A percentile compares a stretch with the other conserved stretches of the same genome.
phyloP scores from a whole-genome alignment of 92 coral and sea anemone genomes.

The Micromussa lordhowensis region DNA sequence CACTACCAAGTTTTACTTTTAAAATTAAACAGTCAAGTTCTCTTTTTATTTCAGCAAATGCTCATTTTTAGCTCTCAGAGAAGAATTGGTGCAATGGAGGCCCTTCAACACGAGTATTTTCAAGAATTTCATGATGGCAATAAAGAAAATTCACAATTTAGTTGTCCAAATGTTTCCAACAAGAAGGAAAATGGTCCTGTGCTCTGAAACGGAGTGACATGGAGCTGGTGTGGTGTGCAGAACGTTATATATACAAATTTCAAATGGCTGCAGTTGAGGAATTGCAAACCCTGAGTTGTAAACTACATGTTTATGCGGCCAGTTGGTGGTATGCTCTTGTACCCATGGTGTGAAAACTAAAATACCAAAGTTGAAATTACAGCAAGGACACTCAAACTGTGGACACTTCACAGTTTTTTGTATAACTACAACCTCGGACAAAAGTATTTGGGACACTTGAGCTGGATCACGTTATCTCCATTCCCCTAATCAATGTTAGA shows the following conservation, averaged over 20 bases:
- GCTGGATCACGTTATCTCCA: too few relatives aligned
- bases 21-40: not conserved
- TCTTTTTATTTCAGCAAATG: conserved; percentile 69
- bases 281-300: not conserved
- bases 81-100: conserved; percentile 79
- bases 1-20: not conserved
- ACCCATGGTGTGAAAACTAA: not conserved
- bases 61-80: conserved; percentile 77
- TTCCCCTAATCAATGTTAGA: too few relatives aligned
- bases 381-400: too few relatives aligned
- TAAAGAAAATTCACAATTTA: conserved; percentile 74
- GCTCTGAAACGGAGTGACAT: not conserved
- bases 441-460: too few relatives aligned
- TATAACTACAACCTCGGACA: too few relatives aligned
- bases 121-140: conserved; percentile 77
- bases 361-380: not conserved
- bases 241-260: not conserved
- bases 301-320: not conserved
- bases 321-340: not conserved
- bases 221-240: not conserved
- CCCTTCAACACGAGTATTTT: conserved; percentile 82
- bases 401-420: too few relatives aligned
- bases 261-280: not conserved
- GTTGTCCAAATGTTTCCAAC: conserved; percentile 40
- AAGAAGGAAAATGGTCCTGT: conserved; percentile 3